Percentiles rank a stretch among this genome's conserved stretches.
Evolutionary conservation across 2,113 vertebrate genomes (phyloP).

Genomic region (Agapornis roseicollis): DNA sequence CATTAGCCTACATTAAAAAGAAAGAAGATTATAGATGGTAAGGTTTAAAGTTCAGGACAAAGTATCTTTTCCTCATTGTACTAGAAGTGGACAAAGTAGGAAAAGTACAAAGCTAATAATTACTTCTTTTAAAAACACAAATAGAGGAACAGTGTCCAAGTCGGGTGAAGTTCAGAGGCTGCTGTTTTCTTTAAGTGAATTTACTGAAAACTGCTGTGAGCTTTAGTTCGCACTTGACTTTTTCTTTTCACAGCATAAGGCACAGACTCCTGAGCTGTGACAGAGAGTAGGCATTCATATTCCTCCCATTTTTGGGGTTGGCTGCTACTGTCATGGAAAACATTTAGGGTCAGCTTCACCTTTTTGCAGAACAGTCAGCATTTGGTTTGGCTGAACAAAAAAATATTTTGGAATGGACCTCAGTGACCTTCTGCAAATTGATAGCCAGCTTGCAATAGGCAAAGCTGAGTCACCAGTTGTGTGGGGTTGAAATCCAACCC

Average conservation of each 20-base stretch:
- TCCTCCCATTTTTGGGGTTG: not conserved
- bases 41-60: not conserved
- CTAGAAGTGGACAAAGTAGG: not conserved
- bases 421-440: constrained; percentile 39
- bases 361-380: constrained; percentile 30
- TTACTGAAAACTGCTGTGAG: not conserved
- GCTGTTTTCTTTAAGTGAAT: not conserved
- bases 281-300: not conserved
- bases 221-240: not conserved
- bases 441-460: constrained; percentile 4
- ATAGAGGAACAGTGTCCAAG: not conserved
- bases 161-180: not conserved
- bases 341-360: constrained; percentile 24
- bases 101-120: not conserved
- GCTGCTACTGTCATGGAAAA: constrained; percentile 1
- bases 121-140: not conserved
- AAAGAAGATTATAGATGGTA: not conserved
- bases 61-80: not conserved
- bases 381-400: constrained; percentile 44
- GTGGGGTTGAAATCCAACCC: not conserved
- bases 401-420: constrained; percentile 34
- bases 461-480: constrained; percentile 36
- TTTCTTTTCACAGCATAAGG: not conserved
- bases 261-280: not conserved
- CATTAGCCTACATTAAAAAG: not conserved